Base-by-base conservation (phyloP, 2,888 invertebrate genomes). In the Brenthis hecate region DNA sequence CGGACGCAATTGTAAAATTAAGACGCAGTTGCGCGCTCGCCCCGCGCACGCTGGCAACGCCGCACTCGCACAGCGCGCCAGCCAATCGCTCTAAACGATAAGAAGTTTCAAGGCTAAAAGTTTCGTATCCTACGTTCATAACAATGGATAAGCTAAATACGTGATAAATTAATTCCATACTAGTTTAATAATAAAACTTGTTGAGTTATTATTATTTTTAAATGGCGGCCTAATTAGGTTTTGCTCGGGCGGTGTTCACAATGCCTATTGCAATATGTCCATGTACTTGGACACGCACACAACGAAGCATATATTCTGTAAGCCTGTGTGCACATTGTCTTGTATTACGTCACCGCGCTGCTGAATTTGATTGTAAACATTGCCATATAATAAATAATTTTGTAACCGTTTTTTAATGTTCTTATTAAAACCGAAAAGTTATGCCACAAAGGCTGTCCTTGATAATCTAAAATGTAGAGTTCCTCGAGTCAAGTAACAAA, bases 51-150 rank as follows among this genome's bases (percentile, higher is more conserved):
- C 85, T 89, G 92, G 91, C 92, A 92, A 92, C 92, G 91, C 88
- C 88, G 92, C 92, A 78, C 64, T 28, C 28, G 28, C 28, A 28
- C 28, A 72, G 61, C 61, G 58, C 80, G 81, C 81, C 83, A 83
- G 85, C 85, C 86, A 82, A 85, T 89, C 87, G 83, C 82, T 87
- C 69, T 74, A 71, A 72, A 68, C 87, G 92, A 92, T 92, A 92
- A 91, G 89, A 89, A 85, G 81, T 88, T 89, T 91, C 92, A 92
- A 92, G 92, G 92, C 89, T 91, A 86, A 78, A 43, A 77, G 76
- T 82, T 88, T 84, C 74, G 86, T 87, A 85, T 86, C 82, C 81
- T 85, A 82, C 76, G 78, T 76, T 82, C 82, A 78, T 81, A 88
- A 90, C 89, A 89, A 88, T 85, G 85, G 85, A 84, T 85, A 71